Conservation (phyloP, 2,113 vertebrate species). For the Thamnophis sirtalis region DNA sequence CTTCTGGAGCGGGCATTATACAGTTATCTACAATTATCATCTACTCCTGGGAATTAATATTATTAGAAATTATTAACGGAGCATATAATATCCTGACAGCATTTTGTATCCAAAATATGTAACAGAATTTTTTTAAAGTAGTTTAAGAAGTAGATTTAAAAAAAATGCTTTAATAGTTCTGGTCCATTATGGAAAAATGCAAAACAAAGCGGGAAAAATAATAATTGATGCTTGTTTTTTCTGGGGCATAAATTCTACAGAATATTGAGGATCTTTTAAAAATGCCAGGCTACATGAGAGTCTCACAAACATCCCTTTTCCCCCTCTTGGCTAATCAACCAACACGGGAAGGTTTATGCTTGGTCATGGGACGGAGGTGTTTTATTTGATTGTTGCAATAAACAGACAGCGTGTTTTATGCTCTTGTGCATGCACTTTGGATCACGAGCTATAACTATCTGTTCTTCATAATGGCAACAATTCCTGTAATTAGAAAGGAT, state of each 20-base stretch:
- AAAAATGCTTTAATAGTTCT: background rate
- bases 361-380: background rate
- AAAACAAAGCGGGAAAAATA: background rate
- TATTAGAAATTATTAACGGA: background rate
- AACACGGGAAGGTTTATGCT: background rate
- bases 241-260: no score
- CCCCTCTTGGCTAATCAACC: background rate
- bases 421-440: background rate
- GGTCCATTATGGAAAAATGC: background rate
- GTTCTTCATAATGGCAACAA: background rate
- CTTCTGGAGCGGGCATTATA: background rate
- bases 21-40: background rate
- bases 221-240: background rate
- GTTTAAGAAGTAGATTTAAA: background rate
- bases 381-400: background rate
- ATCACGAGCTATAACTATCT: background rate
- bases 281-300: background rate
- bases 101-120: background rate
- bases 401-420: background rate
- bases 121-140: background rate
- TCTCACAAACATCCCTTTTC: background rate
- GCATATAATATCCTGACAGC: background rate
- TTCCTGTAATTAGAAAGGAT: background rate
- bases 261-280: background rate
- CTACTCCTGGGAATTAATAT: background rate